These are phyloP conservation scores for Phoeniculus purpureus DNA, from an alignment of 2,797 vertebrate species.

Conservation along the genomic window DNA sequence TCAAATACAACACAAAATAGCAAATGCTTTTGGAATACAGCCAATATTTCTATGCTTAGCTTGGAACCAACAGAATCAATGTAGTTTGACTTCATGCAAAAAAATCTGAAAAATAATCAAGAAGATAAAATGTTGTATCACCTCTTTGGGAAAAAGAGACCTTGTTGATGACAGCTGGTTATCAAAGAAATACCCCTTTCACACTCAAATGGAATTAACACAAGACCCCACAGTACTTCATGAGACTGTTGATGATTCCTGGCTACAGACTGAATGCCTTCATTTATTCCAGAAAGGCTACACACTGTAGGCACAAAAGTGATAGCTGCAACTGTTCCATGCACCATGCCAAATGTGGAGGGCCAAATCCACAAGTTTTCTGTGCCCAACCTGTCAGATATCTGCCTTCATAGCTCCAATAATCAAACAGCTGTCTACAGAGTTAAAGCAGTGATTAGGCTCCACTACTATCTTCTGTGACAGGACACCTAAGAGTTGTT, in stretches of 20 bases:
- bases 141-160: background rate
- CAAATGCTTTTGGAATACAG: background rate
- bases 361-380: background rate
- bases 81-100: background rate
- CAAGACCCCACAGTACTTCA: background rate
- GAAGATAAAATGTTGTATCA: background rate
- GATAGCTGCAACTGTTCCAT: background rate
- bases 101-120: background rate
- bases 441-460: background rate
- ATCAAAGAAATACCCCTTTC: background rate
- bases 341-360: background rate
- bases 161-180: background rate
- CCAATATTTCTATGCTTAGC: background rate
- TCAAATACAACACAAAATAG: constrained; percentile 13
- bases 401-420: background rate
- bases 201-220: background rate
- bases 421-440: background rate
- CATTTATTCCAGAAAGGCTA: background rate
- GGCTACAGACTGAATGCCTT: background rate
- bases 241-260: background rate
- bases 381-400: background rate
- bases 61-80: background rate
- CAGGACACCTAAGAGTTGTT: background rate
- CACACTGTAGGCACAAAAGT: background rate
- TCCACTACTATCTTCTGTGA: background rate